Percentiles rank a stretch among this genome's conserved stretches.
Evolutionary conservation across 2,113 vertebrate genomes (phyloP).

Genomic region (Platysternon megacephalum): DNA sequence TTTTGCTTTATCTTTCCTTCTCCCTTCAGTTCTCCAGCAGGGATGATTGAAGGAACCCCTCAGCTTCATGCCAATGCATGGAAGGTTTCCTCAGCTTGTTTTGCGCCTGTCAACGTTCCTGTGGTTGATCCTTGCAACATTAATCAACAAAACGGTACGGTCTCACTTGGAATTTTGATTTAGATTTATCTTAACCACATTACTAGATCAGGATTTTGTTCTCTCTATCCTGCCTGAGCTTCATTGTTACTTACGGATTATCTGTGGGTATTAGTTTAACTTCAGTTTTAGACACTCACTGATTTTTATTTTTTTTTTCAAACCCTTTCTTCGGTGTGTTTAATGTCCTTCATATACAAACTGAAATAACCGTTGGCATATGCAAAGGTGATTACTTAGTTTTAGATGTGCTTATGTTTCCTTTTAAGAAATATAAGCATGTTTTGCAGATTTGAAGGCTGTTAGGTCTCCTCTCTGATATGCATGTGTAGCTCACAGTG

Average conservation of each 20-base stretch:
- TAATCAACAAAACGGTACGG: slow-evolving; percentile 93
- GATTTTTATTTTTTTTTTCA: neutral
- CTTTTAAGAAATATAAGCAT: neutral
- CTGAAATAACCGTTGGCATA: neutral
- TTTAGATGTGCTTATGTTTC: neutral
- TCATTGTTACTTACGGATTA: neutral
- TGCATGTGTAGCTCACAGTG: neutral
- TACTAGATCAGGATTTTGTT: neutral
- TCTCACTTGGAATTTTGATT: neutral
- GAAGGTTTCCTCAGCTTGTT: slow-evolving; percentile 95
- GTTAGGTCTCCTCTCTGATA: neutral
- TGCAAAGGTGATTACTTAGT: neutral
- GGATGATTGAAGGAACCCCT: slow-evolving; percentile 98
- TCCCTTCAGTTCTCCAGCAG: slow-evolving; percentile 89
- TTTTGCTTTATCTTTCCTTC: neutral
- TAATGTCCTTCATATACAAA: neutral
- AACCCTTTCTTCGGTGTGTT: neutral
- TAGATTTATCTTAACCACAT: neutral
- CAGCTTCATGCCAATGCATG: slow-evolving; percentile 96
- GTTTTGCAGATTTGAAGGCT: neutral
- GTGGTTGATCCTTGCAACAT: slow-evolving; percentile 93
- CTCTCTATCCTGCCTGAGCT: neutral
- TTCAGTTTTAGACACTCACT: neutral
- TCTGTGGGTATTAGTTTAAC: neutral
- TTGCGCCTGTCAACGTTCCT: slow-evolving; percentile 91